These are phyloP conservation scores for Cyprinella venusta DNA, from an alignment of 2,797 vertebrate species.

Conservation along the genomic window DNA sequence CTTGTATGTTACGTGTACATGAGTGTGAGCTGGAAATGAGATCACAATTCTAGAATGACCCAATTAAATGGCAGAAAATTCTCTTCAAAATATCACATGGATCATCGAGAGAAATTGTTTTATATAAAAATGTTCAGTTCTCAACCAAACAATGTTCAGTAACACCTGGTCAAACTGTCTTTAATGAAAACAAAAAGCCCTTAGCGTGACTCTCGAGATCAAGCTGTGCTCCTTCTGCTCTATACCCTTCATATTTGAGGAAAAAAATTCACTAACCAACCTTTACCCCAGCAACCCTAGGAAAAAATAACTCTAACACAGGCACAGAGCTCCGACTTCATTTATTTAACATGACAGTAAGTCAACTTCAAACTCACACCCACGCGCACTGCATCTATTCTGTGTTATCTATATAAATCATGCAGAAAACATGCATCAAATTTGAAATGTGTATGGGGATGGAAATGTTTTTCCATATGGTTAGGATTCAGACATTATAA, in stretches of 20 bases:
- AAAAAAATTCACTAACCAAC: slow-evolving; percentile 39
- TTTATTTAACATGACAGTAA: slow-evolving; percentile 72
- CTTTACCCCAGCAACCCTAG: slow-evolving; percentile 63
- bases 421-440: slow-evolving; percentile 69
- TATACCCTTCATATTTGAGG: slow-evolving; percentile 11
- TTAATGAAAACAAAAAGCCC: neutral
- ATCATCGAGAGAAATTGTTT: neutral
- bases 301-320: slow-evolving; percentile 59
- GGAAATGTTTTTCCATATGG: neutral
- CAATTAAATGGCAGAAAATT: slow-evolving; percentile 9
- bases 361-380: slow-evolving; percentile 66
- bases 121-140: neutral
- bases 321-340: slow-evolving; percentile 69
- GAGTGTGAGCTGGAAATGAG: neutral
- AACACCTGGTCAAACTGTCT: neutral
- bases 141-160: neutral
- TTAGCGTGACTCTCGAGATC: neutral
- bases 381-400: slow-evolving; percentile 56
- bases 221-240: slow-evolving; percentile 43
- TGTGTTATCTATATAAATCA: slow-evolving; percentile 69
- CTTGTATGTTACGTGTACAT: neutral
- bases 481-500: neutral
- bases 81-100: neutral
- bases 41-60: slow-evolving; percentile 18
- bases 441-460: neutral